phyloP scores from a whole-genome alignment of 1,140 invertebrate genomes.

The Heliothis subflexa region DNA sequence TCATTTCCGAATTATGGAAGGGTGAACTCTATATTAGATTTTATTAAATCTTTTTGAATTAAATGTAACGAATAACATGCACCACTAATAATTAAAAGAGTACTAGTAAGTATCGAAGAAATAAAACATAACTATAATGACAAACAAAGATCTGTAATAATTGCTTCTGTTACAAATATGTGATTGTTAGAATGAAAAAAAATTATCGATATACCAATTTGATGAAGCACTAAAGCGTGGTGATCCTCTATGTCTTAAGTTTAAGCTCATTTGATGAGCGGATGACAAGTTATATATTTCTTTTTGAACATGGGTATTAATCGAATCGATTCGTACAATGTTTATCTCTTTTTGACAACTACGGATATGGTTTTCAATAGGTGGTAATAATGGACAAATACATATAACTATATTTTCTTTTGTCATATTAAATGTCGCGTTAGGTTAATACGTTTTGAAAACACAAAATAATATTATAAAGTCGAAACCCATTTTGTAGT shows the following conservation, averaged over 20 bases:
- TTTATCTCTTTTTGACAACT: constrained; percentile 8
- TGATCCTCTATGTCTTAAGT: constrained; percentile 17
- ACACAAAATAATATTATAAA: too few relatives aligned
- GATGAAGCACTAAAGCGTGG: not conserved
- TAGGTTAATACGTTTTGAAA: too few relatives aligned
- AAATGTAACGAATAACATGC: not conserved
- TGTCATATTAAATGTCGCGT: not conserved
- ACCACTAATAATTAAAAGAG: not conserved
- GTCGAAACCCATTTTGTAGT: too few relatives aligned
- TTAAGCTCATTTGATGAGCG: constrained; percentile 41
- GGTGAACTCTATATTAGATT: too few relatives aligned
- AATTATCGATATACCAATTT: not conserved
- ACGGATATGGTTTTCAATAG: not conserved
- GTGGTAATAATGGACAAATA: not conserved
- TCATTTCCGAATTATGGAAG: too few relatives aligned
- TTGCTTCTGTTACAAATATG: not conserved
- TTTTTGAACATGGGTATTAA: constrained; percentile 35
- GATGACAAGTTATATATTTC: constrained; percentile 52
- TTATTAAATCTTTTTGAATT: not conserved
- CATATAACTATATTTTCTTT: not conserved
- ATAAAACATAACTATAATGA: too few relatives aligned
- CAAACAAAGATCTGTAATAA: not conserved
- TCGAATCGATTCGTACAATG: not conserved
- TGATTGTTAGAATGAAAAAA: not conserved
- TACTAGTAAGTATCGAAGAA: not conserved